phyloP scores from a whole-genome alignment of 35 echinoderm and acorn worm genomes.

The Eucidaris tribuloides region DNA sequence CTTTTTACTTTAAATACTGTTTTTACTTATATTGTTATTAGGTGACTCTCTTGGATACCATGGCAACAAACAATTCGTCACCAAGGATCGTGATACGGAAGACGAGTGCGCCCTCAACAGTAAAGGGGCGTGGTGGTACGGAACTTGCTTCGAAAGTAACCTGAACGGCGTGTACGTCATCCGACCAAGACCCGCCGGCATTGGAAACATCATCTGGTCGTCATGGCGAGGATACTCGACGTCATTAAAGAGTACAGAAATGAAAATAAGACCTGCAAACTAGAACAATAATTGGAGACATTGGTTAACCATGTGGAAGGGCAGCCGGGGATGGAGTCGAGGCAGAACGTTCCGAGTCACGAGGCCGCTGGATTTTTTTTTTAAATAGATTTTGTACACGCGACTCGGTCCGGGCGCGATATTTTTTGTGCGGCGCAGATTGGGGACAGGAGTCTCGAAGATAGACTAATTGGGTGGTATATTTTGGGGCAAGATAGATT shows the following conservation, averaged over 20 bases:
- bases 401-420: no score
- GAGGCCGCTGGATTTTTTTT: no score
- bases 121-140: slow-evolving; percentile 67
- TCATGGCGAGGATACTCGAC: not conserved
- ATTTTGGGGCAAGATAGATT: no score
- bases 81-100: not conserved
- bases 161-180: slow-evolving; percentile 35
- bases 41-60: slow-evolving; percentile 35
- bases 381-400: no score
- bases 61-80: slow-evolving; percentile 15
- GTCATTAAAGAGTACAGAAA: not conserved
- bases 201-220: not conserved
- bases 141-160: slow-evolving; percentile 37
- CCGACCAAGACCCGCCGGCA: not conserved
- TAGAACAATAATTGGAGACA: no score
- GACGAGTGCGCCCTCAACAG: not conserved
- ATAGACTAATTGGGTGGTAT: no score
- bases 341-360: no score
- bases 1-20: not conserved
- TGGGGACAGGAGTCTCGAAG: no score
- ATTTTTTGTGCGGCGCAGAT: no score
- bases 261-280: slow-evolving; percentile 15
- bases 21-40: no score
- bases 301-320: no score
- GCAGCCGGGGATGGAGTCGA: no score